These are phyloP conservation scores for Carduelis carduelis DNA, from an alignment of 2,797 vertebrate genomes.

Conservation along the genomic window DNA sequence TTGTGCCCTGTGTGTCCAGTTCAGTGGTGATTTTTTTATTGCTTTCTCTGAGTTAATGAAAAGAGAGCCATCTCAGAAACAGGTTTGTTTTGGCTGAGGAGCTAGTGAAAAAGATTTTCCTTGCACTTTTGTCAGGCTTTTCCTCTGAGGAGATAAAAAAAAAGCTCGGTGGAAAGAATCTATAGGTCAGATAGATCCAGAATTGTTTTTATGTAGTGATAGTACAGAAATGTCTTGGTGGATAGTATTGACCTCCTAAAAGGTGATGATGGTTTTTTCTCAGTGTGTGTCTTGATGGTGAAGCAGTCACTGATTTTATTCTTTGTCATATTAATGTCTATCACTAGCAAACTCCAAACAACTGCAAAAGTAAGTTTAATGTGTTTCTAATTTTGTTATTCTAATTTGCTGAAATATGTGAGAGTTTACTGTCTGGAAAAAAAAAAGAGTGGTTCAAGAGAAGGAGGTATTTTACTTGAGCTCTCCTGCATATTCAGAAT, in stretches of 20 bases:
- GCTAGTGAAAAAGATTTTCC: neutral
- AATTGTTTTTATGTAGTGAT: neutral
- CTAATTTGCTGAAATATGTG: neutral
- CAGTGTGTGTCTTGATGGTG: neutral
- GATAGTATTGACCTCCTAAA: neutral
- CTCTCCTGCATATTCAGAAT: neutral
- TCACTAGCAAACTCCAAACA: neutral
- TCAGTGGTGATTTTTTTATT: neutral
- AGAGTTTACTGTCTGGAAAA: neutral
- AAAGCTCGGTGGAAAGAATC: neutral
- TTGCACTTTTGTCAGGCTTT: neutral
- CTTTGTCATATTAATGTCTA: neutral
- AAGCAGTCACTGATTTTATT: neutral
- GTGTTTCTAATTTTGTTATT: neutral
- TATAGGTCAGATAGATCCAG: neutral
- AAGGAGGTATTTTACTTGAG: neutral
- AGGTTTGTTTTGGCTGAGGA: neutral
- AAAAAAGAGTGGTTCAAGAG: neutral
- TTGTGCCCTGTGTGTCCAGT: neutral
- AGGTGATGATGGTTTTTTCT: neutral
- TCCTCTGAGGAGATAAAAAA: neutral
- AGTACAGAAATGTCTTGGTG: neutral
- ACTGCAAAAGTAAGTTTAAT: neutral
- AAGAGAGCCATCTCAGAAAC: neutral
- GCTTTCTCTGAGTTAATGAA: neutral